Evolutionary conservation across 2,888 invertebrate species (phyloP).

Genomic region (Augiades crinisus): DNA sequence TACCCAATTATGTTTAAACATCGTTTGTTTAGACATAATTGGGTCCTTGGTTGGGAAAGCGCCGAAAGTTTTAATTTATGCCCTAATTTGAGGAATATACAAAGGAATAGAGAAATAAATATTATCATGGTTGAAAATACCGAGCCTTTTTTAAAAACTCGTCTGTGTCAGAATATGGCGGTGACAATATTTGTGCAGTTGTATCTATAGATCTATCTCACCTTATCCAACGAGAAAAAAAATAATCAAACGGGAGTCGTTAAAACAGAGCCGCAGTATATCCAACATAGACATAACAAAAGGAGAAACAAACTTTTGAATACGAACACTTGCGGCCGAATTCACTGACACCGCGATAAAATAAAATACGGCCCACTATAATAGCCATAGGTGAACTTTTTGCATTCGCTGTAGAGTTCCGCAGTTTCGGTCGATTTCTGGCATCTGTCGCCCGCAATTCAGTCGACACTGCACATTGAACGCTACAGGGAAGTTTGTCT

Average conservation of each 20-base stretch:
- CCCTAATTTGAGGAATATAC: too few species aligned
- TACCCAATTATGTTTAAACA: too few species aligned
- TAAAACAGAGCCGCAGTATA: not conserved
- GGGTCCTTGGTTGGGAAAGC: too few species aligned
- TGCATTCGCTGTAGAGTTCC: not conserved
- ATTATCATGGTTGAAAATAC: too few species aligned
- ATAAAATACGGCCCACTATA: constrained; percentile 18
- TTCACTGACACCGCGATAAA: constrained; percentile 20
- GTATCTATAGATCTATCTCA: too few species aligned
- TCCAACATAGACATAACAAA: not conserved
- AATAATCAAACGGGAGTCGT: not conserved
- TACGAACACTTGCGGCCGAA: constrained; percentile 15
- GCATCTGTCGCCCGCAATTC: constrained; percentile 7
- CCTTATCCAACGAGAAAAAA: too few species aligned
- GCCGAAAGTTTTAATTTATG: too few species aligned
- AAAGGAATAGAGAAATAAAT: too few species aligned
- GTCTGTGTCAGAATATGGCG: too few species aligned
- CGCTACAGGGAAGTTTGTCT: not conserved
- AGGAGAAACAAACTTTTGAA: constrained; percentile 6
- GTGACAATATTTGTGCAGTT: too few species aligned
- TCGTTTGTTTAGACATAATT: too few species aligned
- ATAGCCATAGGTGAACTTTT: constrained; percentile 19
- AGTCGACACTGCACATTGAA: constrained; percentile 14
- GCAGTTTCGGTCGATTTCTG: constrained; percentile 3
- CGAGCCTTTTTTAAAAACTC: too few species aligned